Base-by-base conservation (phyloP, 2,797 vertebrate species). In the Pteronotus mesoamericanus region DNA sequence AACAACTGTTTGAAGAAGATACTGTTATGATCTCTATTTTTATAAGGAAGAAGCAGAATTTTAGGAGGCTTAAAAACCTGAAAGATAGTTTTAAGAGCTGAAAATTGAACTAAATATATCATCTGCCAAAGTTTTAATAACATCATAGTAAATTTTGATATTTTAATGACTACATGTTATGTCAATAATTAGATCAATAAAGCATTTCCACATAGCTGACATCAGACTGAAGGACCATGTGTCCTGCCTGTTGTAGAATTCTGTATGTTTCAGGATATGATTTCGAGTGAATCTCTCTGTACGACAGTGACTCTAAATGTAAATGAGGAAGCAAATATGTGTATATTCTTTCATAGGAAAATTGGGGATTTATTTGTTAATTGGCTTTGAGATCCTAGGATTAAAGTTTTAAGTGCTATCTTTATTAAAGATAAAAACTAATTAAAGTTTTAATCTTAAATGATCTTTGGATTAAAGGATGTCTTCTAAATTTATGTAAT, bases 401-500 rank as follows among this genome's bases (percentile, higher is more conserved):
- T 97, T 96, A 97, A 96, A 92, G 53, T 66, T 97, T 97, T 97
- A 97, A 96, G 84, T 94, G 84, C 75, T 94, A 85, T 95, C 88
- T 86, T 96, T 97, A 95, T 95, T 96, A 94, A 94, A 82, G 92
- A 95, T 95, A 95, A 96, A 97, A 97, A 89, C 79, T 97, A 98
- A 98, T 97, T 97, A 96, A 97, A 96, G 9, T 95, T 97, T 96
- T 96, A 97, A 96, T 97, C 96, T 96, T 78, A 91, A 95, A 93
- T 96, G 94, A 95, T 97, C 46, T 92, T 84, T 82, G 37, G 79
- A 87, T 97, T 96, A 95, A 94, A 95, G 14, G 24, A 64, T 92
- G 32, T 82, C 37, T 97, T n/a, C 86, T 94, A 95, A 85, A 86
- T 90, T 84, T 84, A 86, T 88, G n/a, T 77, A 94, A 88, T 80